Conservation (phyloP, 2,797 vertebrate species). For the Hozukius guyotensis region DNA sequence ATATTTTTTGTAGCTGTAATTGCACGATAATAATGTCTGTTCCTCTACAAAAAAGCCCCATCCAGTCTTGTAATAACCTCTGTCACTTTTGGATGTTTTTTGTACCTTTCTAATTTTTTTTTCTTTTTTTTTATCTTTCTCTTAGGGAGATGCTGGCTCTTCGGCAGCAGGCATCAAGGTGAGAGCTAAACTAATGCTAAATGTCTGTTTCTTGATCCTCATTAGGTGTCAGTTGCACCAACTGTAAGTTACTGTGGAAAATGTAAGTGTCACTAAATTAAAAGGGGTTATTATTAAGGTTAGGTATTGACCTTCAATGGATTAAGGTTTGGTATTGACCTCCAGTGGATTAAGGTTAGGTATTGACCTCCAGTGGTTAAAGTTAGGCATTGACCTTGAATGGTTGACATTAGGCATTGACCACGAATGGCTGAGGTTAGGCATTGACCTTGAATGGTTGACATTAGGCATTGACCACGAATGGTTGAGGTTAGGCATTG, state of each 20-base stretch:
- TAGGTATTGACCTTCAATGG: no score
- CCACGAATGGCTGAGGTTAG: no score
- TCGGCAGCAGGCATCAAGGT: slow-evolving; percentile 99
- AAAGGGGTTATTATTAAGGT: background rate
- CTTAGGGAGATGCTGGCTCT: slow-evolving; percentile 94
- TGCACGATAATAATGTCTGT: background rate
- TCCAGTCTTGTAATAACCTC: background rate
- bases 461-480: no score
- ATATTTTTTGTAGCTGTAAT: slow-evolving; percentile 2
- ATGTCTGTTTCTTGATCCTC: background rate
- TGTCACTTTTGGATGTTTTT: background rate
- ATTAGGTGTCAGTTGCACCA: background rate
- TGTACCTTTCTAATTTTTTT: background rate
- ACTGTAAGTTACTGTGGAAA: background rate
- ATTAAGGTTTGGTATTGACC: no score
- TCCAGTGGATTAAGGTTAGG: no score
- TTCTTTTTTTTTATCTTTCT: background rate
- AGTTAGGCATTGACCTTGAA: no score
- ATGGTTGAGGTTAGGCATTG: no score
- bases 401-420: no score
- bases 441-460: no score
- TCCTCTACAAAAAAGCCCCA: background rate
- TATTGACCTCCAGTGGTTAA: no score
- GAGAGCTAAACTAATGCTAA: slow-evolving; percentile 32
- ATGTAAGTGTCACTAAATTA: background rate